Percentiles rank a stretch among this genome's conserved stretches.
phyloP scores from a whole-genome alignment of 2,113 vertebrate species.

The Hippocampus guttulatus region DNA sequence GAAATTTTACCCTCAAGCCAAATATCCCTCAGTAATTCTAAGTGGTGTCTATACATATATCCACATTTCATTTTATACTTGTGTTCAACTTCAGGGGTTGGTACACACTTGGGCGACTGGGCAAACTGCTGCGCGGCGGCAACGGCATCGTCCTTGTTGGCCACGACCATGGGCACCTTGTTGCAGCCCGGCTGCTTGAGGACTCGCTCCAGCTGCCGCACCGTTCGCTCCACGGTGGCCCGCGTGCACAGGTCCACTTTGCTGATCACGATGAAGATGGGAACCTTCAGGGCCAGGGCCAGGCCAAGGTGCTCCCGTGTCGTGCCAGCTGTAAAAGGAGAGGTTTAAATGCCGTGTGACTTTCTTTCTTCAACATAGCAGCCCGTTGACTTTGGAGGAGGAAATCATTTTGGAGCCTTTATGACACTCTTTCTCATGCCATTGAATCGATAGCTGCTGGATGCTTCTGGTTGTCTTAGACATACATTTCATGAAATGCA shows the following conservation, averaged over 20 bases:
- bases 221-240: constrained; percentile 89
- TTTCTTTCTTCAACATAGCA: not conserved
- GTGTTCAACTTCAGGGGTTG: not conserved
- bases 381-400: not conserved
- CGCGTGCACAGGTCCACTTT: constrained; percentile 92
- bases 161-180: constrained; percentile 89
- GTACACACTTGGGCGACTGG: constrained; percentile 85
- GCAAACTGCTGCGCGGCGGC: constrained; percentile 95
- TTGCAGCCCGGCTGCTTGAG: constrained; percentile 97
- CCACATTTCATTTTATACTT: not conserved
- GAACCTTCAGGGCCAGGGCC: constrained; percentile 94
- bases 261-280: constrained; percentile 96
- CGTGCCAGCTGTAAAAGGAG: constrained; percentile 79
- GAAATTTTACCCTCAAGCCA: too few relatives aligned
- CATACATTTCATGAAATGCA: too few relatives aligned
- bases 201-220: constrained; percentile 90
- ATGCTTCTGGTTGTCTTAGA: too few relatives aligned
- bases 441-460: too few relatives aligned
- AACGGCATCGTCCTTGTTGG: constrained; percentile 87
- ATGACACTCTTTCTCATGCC: too few relatives aligned
- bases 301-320: constrained; percentile 93
- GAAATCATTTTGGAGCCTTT: too few relatives aligned
- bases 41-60: not conserved
- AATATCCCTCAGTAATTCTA: too few relatives aligned
- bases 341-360: not conserved